These are phyloP conservation scores for Pholis gunnellus DNA, from an alignment of 2,113 vertebrate genomes.

Conservation along the genomic window DNA sequence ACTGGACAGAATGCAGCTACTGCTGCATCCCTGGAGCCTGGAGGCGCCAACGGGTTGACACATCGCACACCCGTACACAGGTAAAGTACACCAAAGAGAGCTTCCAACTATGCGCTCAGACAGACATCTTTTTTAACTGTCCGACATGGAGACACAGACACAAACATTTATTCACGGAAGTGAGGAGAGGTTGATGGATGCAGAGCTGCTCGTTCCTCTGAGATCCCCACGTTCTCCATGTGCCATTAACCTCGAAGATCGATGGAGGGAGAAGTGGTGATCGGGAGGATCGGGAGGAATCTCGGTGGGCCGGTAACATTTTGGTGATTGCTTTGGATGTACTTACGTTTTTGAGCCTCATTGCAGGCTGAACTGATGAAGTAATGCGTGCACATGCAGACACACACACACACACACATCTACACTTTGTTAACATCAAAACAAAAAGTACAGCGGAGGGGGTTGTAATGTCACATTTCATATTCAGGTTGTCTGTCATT, in stretches of 20 bases:
- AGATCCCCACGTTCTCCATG: slow-evolving; percentile 66
- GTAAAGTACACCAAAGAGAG: background rate
- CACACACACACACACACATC: background rate
- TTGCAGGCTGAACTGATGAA: background rate
- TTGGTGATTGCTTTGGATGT: slow-evolving; percentile 39
- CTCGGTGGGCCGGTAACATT: slow-evolving; percentile 26
- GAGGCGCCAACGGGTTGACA: slow-evolving; percentile 55
- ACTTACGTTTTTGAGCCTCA: background rate
- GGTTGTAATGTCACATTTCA: background rate
- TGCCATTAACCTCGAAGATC: slow-evolving; percentile 69
- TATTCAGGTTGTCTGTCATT: background rate
- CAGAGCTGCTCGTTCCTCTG: slow-evolving; percentile 63
- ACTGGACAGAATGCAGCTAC: slow-evolving; percentile 30
- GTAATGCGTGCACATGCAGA: background rate
- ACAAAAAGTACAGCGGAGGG: too few species aligned
- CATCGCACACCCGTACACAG: background rate
- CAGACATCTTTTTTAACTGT: slow-evolving; percentile 48
- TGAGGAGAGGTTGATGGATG: slow-evolving; percentile 61
- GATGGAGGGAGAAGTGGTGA: slow-evolving; percentile 59
- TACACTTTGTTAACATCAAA: background rate
- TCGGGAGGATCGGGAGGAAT: slow-evolving; percentile 41
- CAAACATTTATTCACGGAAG: slow-evolving; percentile 24
- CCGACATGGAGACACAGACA: slow-evolving; percentile 33
- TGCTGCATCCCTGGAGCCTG: slow-evolving; percentile 25
- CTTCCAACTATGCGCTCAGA: slow-evolving; percentile 42